Evolutionary conservation across 2,888 invertebrate genomes (phyloP), one percentile per base, ranked within the genome.

Genomic region (Diloba caeruleocephala): DNA sequence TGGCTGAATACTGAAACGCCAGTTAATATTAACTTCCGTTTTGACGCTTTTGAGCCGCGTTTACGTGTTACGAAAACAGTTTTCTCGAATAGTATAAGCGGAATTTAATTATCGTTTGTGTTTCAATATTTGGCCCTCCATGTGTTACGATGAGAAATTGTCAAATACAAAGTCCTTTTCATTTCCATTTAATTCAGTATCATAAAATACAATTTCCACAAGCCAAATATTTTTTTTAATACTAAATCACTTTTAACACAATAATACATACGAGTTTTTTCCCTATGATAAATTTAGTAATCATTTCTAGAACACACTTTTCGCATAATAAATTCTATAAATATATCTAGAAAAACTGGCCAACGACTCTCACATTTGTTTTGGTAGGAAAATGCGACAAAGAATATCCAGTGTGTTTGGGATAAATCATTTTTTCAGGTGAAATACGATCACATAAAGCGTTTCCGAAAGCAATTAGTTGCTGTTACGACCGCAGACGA

Each of bases 381-480:
- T 71, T 63, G 57, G n/a, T 52, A 74, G 61, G 79, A 85, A 85
- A 83, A 83, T 77, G 79, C 80, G 81, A 84, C 82, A 83, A 84
- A 85, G 83, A 87, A 85, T 80, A 82, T 70, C 74, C 79, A 64
- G 69, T 78, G 78, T 79, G 78, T 75, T 78, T 78, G 57, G 71
- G 65, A 85, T 90, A 90, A 92, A 91, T 92, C 90, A 92, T 89
- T 88, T 89, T 71, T 88, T 86, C 89, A 89, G 86, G 90, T 92
- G 90, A 92, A 88, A 90, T 92, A 92, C 87, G 90, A 87, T 87
- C 92, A 80, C 89, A 91, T 92, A 90, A 91, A 92, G 81, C 90
- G 87, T 90, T 92, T 92, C 92, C 92, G 88, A 91, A 91, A 91
- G 87, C 92, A 92, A 92, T 92, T 92, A 92, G 90, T 89, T 87